Evolutionary conservation across 1,140 invertebrate species (phyloP).

Genomic region (Drosophila prosaltans): DNA sequence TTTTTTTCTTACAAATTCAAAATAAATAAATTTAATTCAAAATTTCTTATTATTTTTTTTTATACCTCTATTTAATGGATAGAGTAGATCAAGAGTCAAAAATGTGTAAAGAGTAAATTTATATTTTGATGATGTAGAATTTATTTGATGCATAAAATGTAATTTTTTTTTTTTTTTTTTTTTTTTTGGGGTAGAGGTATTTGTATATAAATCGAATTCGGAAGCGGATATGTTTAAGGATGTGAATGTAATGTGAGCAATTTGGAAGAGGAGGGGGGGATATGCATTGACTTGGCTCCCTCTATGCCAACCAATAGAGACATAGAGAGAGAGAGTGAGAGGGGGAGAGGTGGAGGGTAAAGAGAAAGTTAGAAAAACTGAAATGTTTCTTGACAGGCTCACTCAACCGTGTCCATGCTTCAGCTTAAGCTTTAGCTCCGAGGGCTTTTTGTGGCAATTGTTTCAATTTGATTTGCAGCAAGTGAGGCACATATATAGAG

Average conservation of each 20-base stretch:
- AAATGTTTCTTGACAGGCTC: slow-evolving; percentile 58
- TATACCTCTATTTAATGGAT: too few relatives aligned
- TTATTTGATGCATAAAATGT: slow-evolving; percentile 11
- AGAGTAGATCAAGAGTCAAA: too few relatives aligned
- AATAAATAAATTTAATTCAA: too few relatives aligned
- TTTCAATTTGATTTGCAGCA: slow-evolving; percentile 76
- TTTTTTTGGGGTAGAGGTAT: background rate
- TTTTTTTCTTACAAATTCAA: too few relatives aligned
- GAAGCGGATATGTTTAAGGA: background rate
- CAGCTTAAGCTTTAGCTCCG: slow-evolving; percentile 15
- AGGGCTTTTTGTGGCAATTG: slow-evolving; percentile 62
- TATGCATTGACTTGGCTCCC: background rate
- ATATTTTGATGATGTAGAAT: slow-evolving; percentile 7
- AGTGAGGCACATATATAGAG: slow-evolving; percentile 55
- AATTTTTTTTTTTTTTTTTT: background rate
- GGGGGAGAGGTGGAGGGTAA: background rate
- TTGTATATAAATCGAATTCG: slow-evolving; percentile 10
- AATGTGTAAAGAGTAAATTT: background rate
- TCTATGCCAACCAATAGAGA: background rate
- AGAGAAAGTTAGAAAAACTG: slow-evolving; percentile 8
- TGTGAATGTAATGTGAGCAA: slow-evolving; percentile 8
- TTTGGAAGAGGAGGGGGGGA: background rate
- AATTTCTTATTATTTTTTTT: too few relatives aligned
- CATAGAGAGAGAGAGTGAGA: background rate
- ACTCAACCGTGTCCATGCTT: slow-evolving; percentile 60